Evolutionary conservation across 2,113 vertebrate genomes (phyloP).

Genomic region (Morone saxatilis): DNA sequence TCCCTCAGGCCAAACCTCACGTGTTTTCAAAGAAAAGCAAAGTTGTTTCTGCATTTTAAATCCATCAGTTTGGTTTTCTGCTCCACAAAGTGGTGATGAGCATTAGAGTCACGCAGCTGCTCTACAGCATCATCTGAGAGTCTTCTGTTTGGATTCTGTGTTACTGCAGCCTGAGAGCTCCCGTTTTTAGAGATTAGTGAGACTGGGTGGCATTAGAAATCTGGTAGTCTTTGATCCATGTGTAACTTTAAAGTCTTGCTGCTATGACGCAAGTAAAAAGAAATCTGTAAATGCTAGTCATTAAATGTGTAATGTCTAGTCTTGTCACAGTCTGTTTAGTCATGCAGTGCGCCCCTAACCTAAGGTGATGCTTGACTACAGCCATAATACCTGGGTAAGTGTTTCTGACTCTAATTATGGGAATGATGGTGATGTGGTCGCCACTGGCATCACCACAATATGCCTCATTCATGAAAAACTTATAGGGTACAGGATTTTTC

Average conservation of each 20-base stretch:
- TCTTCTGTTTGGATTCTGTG: background rate
- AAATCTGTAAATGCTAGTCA: slow-evolving; percentile 42
- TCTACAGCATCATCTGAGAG: no score
- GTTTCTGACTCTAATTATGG: slow-evolving; percentile 59
- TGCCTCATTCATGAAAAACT: slow-evolving; percentile 27
- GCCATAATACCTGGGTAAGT: slow-evolving; percentile 58
- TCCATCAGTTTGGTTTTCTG: background rate
- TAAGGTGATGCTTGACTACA: slow-evolving; percentile 40
- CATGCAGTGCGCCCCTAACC: slow-evolving; percentile 19
- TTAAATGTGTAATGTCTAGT: slow-evolving; percentile 71
- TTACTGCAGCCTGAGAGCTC: background rate
- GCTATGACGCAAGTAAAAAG: slow-evolving; percentile 23
- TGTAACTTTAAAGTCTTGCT: background rate
- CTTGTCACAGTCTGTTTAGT: slow-evolving; percentile 59
- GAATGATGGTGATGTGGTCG: slow-evolving; percentile 29
- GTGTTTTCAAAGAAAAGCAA: background rate
- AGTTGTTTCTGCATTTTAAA: background rate
- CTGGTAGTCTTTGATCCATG: slow-evolving; percentile 21
- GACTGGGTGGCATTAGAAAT: background rate
- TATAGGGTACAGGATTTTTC: background rate
- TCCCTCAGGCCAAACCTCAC: slow-evolving; percentile 6
- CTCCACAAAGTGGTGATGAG: background rate
- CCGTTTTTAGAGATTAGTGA: background rate
- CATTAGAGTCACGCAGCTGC: background rate
- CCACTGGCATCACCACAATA: slow-evolving; percentile 32